Evolutionary conservation across 2,888 invertebrate genomes (phyloP).

Genomic region (Hypomecis atomaria): DNA sequence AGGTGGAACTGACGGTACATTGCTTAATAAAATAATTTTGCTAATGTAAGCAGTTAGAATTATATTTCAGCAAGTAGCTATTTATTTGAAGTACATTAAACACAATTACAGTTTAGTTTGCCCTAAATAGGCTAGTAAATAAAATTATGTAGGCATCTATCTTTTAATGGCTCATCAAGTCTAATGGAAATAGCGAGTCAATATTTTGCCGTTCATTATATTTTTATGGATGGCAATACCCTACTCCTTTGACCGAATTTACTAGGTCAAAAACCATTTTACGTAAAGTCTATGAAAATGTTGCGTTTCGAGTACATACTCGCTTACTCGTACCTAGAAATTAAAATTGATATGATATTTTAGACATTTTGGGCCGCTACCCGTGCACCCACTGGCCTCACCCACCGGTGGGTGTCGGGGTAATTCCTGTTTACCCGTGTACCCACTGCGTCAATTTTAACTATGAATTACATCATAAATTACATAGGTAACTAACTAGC

Average conservation of each 20-base stretch:
- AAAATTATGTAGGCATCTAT: neutral
- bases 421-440: too few relatives aligned
- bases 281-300: neutral
- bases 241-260: conserved; percentile 1
- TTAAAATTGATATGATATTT: too few relatives aligned
- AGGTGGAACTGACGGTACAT: too few relatives aligned
- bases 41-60: neutral
- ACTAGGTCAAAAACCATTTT: neutral
- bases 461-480: too few relatives aligned
- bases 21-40: too few relatives aligned
- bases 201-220: conserved; percentile 14
- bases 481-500: too few relatives aligned
- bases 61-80: neutral
- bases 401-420: too few relatives aligned
- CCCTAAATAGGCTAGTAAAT: neutral
- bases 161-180: conserved; percentile 28
- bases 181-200: conserved; percentile 17
- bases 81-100: neutral
- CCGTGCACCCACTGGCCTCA: too few relatives aligned
- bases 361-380: too few relatives aligned
- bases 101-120: conserved; percentile 7
- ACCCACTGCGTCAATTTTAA: too few relatives aligned
- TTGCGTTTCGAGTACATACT: too few relatives aligned
- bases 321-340: too few relatives aligned
- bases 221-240: conserved; percentile 14